A percentile compares a stretch with the other conserved stretches of the same genome.
Evolutionary conservation across 2,113 vertebrate genomes (phyloP).

Genomic region (Isurus oxyrinchus): DNA sequence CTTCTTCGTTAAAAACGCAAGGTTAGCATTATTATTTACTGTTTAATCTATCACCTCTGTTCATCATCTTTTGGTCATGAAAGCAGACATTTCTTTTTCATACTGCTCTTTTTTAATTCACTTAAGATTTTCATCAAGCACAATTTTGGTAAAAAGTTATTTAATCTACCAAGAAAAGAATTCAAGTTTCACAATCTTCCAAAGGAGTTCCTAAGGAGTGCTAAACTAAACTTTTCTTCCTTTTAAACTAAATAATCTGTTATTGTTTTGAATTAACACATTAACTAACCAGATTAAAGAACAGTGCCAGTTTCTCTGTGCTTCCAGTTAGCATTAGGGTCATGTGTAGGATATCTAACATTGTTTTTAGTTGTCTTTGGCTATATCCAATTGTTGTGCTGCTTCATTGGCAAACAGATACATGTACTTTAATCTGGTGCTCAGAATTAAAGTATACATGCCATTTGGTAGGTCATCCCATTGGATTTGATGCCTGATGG

Average conservation of each 20-base stretch:
- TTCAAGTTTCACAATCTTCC: neutral
- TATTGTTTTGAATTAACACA: neutral
- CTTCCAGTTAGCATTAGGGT: neutral
- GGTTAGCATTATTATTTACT: conserved; percentile 31
- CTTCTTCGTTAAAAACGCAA: conserved; percentile 27
- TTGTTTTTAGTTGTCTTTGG: neutral
- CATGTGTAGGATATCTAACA: neutral
- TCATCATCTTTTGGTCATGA: neutral
- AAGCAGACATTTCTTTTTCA: neutral
- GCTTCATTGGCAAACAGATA: neutral
- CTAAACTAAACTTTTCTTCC: neutral
- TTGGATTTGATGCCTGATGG: neutral
- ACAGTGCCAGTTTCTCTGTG: neutral
- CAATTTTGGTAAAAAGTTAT: neutral
- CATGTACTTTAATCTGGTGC: neutral
- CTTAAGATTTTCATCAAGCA: neutral
- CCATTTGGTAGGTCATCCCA: neutral
- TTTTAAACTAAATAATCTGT: neutral
- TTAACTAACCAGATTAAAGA: neutral
- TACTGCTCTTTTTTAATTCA: neutral
- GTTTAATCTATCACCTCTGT: neutral
- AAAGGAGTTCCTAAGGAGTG: neutral
- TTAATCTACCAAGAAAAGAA: neutral
- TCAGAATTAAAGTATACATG: neutral
- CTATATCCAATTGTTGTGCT: neutral